These are phyloP conservation scores for Xiphophorus birchmanni DNA, from an alignment of 2,797 vertebrate genomes.

Conservation along the genomic window DNA sequence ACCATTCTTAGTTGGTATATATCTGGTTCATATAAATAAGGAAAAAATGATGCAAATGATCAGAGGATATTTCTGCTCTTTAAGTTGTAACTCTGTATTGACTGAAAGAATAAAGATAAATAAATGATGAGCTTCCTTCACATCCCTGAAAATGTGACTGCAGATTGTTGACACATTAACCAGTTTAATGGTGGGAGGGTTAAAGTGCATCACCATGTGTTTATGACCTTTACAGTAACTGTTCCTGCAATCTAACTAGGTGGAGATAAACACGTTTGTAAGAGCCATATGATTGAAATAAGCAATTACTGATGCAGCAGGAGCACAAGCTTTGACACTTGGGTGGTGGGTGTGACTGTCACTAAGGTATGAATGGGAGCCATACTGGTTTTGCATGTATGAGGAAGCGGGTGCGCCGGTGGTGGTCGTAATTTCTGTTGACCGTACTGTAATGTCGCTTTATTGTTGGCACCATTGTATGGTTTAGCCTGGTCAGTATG, in stretches of 20 bases:
- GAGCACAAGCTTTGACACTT: no score
- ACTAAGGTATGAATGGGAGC: no score
- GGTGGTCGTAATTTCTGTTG: no score
- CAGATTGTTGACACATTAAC: slow-evolving; percentile 15
- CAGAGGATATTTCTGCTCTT: background rate
- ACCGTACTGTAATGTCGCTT: no score
- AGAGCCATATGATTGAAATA: no score
- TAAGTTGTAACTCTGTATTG: background rate
- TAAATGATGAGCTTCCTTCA: background rate
- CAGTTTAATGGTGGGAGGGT: background rate
- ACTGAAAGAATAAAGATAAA: background rate
- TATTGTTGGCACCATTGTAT: no score
- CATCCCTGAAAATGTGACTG: background rate
- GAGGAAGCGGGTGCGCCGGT: no score
- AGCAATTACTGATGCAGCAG: no score
- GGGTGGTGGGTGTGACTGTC: no score
- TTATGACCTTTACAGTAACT: background rate
- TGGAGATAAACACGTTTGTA: background rate
- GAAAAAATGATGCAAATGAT: background rate
- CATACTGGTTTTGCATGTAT: no score
- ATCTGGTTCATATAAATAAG: background rate
- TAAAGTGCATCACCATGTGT: background rate
- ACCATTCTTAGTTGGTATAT: background rate
- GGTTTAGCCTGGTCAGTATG: no score
- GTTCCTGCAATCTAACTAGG: background rate